Base-by-base conservation (phyloP, 1,140 invertebrate genomes). In the Nephotettix cincticeps region DNA sequence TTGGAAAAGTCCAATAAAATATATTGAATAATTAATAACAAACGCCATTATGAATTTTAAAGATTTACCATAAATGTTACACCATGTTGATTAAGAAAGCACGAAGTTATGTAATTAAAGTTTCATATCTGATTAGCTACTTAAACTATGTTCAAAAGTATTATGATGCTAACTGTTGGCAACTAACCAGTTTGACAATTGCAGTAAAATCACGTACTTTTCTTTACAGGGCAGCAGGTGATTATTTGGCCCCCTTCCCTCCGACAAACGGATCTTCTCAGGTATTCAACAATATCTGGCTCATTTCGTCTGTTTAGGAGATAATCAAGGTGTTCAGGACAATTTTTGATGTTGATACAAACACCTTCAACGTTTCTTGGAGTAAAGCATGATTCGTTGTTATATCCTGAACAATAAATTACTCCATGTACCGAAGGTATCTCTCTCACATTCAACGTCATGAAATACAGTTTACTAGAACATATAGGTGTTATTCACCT, bases 221-320 rank as follows among this genome's bases (percentile, higher is more conserved):
- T 40, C 64, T 45, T 19, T 19, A 43, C 14, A 19, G 79, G 74
- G 69, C 86, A 86, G 69, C 85, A 86, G 19, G 87, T 84, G 80
- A 84, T 84, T 0, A 86, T 83, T 43, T 75, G 70, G 0, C 32
- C 77, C 0, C 82, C 84, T 0, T 83, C 80, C 72, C 82, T 87
- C 19, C 86, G 86, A 69, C 87, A 88, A 19, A 84, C 78, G 0
- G 82, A 81, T 3, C 76, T 56, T 40, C 76, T 73, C 1, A 87
- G 73, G 2, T 79, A 56, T 47, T 70, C 68, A 0, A 75, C 65
- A 2, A 72, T n/a, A 1, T 78, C 69, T 17, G 84, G 69, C 6
- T 43, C n/a, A 32, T 45, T 45, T 1, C 23, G 23, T 1, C 40
- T 27, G 23, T 11, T 47, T 43, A 75, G 68, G 9, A 82, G 69